Base-by-base conservation (phyloP, 37 sponge, comb jelly and placozoan species). In the Beroe forskalii region DNA sequence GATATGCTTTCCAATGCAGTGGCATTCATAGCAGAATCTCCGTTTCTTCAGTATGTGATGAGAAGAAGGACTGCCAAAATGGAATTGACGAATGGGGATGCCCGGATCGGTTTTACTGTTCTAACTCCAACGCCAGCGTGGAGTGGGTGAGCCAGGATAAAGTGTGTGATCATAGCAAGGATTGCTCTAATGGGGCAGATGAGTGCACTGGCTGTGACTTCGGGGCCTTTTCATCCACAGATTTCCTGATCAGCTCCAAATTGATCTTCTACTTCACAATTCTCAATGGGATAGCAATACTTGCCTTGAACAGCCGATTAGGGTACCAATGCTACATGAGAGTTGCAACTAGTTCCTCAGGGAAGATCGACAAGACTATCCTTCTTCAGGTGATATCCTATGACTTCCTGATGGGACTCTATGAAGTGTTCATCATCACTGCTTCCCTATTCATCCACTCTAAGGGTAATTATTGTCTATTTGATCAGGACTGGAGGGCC, bases 11-110 rank as follows among this genome's bases (percentile, higher is more conserved):
- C n/a, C n/a, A n/a, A n/a, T n/a, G n/a, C n/a, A n/a, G n/a, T n/a
- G n/a, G n/a, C n/a, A n/a, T n/a, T n/a, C n/a, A n/a, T n/a, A n/a
- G n/a, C n/a, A n/a, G n/a, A n/a, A n/a, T n/a, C n/a, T n/a, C n/a
- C n/a, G n/a, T n/a, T n/a, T n/a, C n/a, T n/a, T n/a, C n/a, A n/a
- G 66, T 72, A 12, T 72, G 75, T 72, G 75, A 72, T 32, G 75
- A 39, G 12, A 72, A 8, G 8, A 72, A 12, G 9, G 75, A 72
- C 39, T 72, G 75, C 35, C 1, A 33, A 36, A 30, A 72, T 30
- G 75, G 75, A 72, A 30, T 20, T 36, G 75, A 72, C 75, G 75
- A 72, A 32, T 1, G 22, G 6, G 37, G 37, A 22, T 72, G 75
- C 35, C 75, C 75, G 40, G 75, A 39, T 6, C 31, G 75, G 75